Conservation (phyloP, 2,888 invertebrate genomes). For the Halictus ligatus region DNA sequence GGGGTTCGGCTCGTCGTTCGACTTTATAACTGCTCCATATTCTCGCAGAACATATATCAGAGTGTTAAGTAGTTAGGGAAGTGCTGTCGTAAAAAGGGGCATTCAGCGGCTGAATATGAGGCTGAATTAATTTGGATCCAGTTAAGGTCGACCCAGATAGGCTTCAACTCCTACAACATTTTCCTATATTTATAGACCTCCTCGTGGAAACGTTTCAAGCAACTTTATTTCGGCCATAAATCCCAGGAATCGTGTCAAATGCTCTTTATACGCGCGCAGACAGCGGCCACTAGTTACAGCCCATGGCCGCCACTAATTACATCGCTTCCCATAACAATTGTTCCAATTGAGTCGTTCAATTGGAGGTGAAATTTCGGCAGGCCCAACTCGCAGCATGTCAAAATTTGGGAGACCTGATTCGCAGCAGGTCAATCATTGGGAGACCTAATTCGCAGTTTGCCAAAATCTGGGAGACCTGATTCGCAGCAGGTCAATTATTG, state of each 20-base stretch:
- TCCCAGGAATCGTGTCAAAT: slow-evolving; percentile 5
- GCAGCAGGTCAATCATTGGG: too few species aligned
- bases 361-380: too few species aligned
- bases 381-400: too few species aligned
- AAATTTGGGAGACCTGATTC: too few species aligned
- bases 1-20: slow-evolving; percentile 10
- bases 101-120: slow-evolving; percentile 21
- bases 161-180: slow-evolving; percentile 14
- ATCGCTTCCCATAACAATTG: background rate
- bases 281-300: background rate
- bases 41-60: slow-evolving; percentile 22
- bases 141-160: slow-evolving; percentile 16
- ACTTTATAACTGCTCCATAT: slow-evolving; percentile 37
- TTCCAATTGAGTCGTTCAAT: background rate
- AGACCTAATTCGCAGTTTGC: too few species aligned
- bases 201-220: background rate
- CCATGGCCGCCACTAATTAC: background rate
- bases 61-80: slow-evolving; percentile 35
- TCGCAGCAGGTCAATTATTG: too few species aligned
- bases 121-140: slow-evolving; percentile 37
- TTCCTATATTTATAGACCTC: slow-evolving; percentile 14
- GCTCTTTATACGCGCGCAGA: background rate
- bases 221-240: slow-evolving; percentile 5
- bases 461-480: too few species aligned
- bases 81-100: slow-evolving; percentile 32